Evolutionary conservation across 2,113 vertebrate species (phyloP), one percentile per base, ranked within the genome.

Genomic region (Labrus mixtus): DNA sequence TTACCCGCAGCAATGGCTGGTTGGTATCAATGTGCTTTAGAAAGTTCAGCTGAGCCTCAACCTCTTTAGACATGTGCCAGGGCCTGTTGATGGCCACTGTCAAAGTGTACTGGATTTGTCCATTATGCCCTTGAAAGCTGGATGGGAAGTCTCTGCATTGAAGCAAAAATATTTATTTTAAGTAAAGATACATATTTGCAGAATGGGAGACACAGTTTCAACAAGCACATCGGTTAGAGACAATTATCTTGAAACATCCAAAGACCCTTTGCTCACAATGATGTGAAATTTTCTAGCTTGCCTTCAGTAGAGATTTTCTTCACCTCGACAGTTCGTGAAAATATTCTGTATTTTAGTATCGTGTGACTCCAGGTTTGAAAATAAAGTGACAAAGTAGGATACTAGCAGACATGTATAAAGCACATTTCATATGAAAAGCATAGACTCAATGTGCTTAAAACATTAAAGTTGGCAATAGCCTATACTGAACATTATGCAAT

Each of bases 131-230:
- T 1, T 15, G 25, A 68, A 92, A 92, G 29, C 76, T 48, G 0
- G 90, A 62, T 1, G 89, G 92, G 54, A 93, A 93, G 60, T 89
- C 50, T 64, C 91, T 93, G 81, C 15, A 64, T 25, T 11, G 39
- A 54, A 19, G 6, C 0, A 70, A 79, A 73, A 70, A 56, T 15
- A 53, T 41, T 4, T 33, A 4, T 19, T 36, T 45, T 33, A 50
- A 68, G 20, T 15, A 15, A 45, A 25, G 1, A 76, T 10, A 57
- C 5, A 7, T 13, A 29, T 51, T 25, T 23, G 25, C 53, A 41
- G 12, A 56, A 57, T 11, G 20, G 2, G 1, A 41, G 6, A 15
- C 5, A 0, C 23, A 41, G 20, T 41, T 51, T 25, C 3, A 43
- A 11, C 16, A 45, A 39, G 22, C 10, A 65, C 36, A 45, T 19